Evolutionary conservation across 2,888 invertebrate species (phyloP).

Genomic region (Pollenia griseotomentosa): DNA sequence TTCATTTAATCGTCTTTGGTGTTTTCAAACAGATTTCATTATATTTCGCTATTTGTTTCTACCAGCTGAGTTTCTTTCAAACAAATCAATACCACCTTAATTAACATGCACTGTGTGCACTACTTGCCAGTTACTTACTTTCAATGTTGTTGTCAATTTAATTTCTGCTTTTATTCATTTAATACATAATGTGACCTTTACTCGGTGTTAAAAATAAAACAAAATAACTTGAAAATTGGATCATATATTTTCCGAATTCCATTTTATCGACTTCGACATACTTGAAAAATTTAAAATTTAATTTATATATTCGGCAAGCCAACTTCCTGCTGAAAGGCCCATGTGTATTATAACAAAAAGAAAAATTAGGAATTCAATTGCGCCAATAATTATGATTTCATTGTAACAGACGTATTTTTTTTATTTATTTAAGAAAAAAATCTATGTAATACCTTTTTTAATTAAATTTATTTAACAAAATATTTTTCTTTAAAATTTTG

Average conservation of each 20-base stretch:
- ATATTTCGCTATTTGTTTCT: too few species aligned
- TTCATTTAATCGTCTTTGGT: too few species aligned
- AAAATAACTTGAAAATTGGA: constrained; percentile 1
- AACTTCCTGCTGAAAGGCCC: constrained; percentile 55
- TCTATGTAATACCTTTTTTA: neutral
- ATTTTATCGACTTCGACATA: neutral
- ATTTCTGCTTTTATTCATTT: neutral
- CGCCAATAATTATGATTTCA: constrained; percentile 16
- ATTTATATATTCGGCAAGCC: constrained; percentile 22
- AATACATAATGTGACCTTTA: constrained; percentile 23
- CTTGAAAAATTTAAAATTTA: constrained; percentile 31
- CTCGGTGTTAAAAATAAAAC: constrained; percentile 1
- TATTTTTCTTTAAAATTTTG: neutral
- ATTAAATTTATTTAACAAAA: constrained; percentile 20
- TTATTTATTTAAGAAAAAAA: neutral
- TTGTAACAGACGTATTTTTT: neutral
- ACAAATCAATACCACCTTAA: neutral
- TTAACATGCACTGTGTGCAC: neutral
- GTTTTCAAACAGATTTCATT: too few species aligned
- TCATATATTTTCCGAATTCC: constrained; percentile 23
- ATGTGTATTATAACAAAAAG: neutral
- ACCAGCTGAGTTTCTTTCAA: too few species aligned
- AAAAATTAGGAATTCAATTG: constrained; percentile 11
- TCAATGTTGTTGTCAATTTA: neutral
- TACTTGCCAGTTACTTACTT: neutral